Base-by-base conservation (phyloP, 2,797 vertebrate genomes). In the Coreius guichenoti region DNA sequence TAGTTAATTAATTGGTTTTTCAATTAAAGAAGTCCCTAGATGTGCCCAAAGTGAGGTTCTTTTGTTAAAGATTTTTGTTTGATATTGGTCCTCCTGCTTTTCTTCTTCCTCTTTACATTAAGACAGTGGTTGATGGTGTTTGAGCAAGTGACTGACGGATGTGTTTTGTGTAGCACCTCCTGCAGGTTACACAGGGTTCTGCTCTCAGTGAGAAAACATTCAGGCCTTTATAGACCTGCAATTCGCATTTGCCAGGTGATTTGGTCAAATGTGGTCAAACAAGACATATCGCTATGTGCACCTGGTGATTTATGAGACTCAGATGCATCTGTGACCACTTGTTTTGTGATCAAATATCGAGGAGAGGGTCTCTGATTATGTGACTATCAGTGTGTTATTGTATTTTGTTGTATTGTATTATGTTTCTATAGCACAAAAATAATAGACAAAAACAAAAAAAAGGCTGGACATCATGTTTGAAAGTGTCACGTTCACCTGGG, bases 71-170 rank as follows among this genome's bases (percentile, higher is more conserved):
- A 5, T 31, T 74, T 13, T 74, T 31, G 26, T 31, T 51, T 51
- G 26, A 31, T 49, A 72, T 72, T 26, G 51, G 26, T 51, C 26
- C 11, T 73, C 13, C 21, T 23, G 5, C 33, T 11, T 36, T 1
- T 68, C 21, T 33, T 69, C 29, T 17, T 33, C 88, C 87, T 86
- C 91, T 92, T 93, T 92, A 93, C 89, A 90, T 91, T 90, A 90
- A 90, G 89, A 90, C 87, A 90, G 75, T 80, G 90, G 86, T 82
- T 91, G 90, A 93, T 92, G 90, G 90, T 89, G 87, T 88, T 87
- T 89, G 89, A 91, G 86, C 81, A 86, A 81, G 83, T 83, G 80
- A 21, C 58, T 78, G 54, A 80, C 8, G 29, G 78, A 86, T 85
- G n/a, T 58, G 79, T 86, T 91, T 83, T 90, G 87, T 76, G 77